phyloP scores from a whole-genome alignment of 1,140 invertebrate genomes.

The Cyphomyrmex costatus region DNA sequence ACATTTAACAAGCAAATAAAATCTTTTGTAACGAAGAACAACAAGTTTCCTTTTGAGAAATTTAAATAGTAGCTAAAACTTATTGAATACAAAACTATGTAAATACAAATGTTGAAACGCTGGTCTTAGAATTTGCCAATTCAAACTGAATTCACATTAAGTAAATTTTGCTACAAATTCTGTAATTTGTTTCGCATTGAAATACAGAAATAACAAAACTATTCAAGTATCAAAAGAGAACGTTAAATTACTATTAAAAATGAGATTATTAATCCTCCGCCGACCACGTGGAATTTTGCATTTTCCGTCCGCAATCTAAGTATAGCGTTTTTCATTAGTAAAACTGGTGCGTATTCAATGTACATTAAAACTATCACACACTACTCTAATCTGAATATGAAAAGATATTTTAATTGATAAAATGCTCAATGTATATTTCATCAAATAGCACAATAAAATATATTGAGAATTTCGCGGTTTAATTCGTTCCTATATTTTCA shows the following conservation, averaged over 20 bases:
- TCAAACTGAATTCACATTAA: neutral
- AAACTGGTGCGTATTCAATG: too few species aligned
- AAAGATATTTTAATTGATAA: too few species aligned
- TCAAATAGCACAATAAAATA: too few species aligned
- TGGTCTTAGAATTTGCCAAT: neutral
- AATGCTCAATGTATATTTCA: too few species aligned
- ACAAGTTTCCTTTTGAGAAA: neutral
- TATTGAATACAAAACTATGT: neutral
- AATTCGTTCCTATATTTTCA: too few species aligned
- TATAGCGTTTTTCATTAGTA: too few species aligned
- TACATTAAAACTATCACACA: too few species aligned
- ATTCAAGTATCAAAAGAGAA: slow-evolving; percentile 1
- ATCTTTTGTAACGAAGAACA: neutral
- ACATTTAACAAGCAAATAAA: neutral
- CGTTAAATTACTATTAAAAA: slow-evolving; percentile 8
- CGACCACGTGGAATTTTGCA: too few species aligned
- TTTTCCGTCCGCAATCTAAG: too few species aligned
- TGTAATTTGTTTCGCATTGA: neutral
- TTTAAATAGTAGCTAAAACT: neutral
- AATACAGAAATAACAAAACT: neutral
- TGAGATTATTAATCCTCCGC: neutral
- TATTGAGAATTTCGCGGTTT: too few species aligned
- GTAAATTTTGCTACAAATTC: neutral
- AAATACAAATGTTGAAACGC: neutral
- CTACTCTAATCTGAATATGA: too few species aligned